These are phyloP conservation scores for Penaeus vannamei DNA, from an alignment of 1,140 invertebrate genomes.

Conservation along the genomic window DNA sequence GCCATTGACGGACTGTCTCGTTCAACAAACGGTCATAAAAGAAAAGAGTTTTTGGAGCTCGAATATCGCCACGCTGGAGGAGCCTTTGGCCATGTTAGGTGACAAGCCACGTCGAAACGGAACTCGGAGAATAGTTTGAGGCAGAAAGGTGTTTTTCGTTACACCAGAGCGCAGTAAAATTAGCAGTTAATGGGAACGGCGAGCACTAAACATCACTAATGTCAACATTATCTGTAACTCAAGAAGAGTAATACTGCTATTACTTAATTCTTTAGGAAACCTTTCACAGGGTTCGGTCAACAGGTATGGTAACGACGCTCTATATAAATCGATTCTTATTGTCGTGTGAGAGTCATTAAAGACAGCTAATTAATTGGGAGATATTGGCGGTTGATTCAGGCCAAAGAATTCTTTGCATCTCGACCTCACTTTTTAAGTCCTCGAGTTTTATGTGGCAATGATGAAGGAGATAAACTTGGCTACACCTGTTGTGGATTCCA, in stretches of 20 bases:
- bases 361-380: conserved; percentile 59
- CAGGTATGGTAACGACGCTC: conserved; percentile 17
- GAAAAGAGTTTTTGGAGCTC: too few relatives aligned
- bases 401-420: background rate
- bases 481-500: background rate
- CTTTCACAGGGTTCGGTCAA: background rate
- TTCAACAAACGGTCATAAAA: too few relatives aligned
- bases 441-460: conserved; percentile 39
- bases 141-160: conserved; percentile 21
- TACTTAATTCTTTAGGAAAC: conserved; percentile 41
- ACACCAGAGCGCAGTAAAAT: conserved; percentile 5
- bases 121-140: background rate
- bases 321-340: background rate
- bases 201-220: conserved; percentile 58
- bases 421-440: background rate
- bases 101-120: too few relatives aligned
- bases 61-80: too few relatives aligned
- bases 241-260: conserved; percentile 34
- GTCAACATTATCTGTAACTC: conserved; percentile 53
- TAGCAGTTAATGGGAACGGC: conserved; percentile 35
- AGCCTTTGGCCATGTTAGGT: too few relatives aligned
- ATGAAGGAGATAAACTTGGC: conserved; percentile 22
- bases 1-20: too few relatives aligned
- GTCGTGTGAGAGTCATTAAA: conserved; percentile 54
- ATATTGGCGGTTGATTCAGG: background rate